Base-by-base conservation (phyloP, 1,140 invertebrate species). In the Megalopta genalis region DNA sequence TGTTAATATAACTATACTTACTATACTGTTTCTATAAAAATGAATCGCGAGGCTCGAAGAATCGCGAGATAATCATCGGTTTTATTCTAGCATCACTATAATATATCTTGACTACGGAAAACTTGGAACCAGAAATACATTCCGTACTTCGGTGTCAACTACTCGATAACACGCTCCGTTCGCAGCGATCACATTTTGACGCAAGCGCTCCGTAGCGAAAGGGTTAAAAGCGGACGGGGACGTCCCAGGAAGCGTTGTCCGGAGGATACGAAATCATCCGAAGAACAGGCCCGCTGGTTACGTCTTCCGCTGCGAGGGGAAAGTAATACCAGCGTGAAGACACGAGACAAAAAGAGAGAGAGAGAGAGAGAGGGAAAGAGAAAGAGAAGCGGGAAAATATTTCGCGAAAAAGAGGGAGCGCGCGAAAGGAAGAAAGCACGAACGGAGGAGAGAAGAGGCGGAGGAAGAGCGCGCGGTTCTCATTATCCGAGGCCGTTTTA, bases 401-500 rank as follows among this genome's bases (percentile, higher is more conserved):
- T 25, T 49, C 16, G 23, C 59, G 57, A 60, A 57, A 54, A n/a
- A n/a, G n/a, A 65, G 21, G n/a, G n/a, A 27, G 54, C 5, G 54
- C 52, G 39, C 32, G 60, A 70, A 78, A 63, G 75, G 49, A 65
- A 60, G 65, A 75, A 83, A 42, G 32, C 64, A 60, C 18, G 71
- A 71, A 80, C 21, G 42, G 54, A 0, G 12, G n/a, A 27, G 60
- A 72, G 63, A 68, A 57, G 66, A 49, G 37, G n/a, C 37, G 54
- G 42, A 37, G 75, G 80, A 66, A 83, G 68, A 74, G 73, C 78
- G 82, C 84, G 78, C 80, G 76, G 84, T 85, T 88, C 86, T 89
- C 81, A 88, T 89, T 88, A 89, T 89, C 87, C 73, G n/a, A 79
- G 77, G 85, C 84, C 81, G 73, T 86, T 89, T 88, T 89, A 89